Base-by-base conservation (phyloP, 1,140 invertebrate genomes). In the Conus ventricosus region DNA sequence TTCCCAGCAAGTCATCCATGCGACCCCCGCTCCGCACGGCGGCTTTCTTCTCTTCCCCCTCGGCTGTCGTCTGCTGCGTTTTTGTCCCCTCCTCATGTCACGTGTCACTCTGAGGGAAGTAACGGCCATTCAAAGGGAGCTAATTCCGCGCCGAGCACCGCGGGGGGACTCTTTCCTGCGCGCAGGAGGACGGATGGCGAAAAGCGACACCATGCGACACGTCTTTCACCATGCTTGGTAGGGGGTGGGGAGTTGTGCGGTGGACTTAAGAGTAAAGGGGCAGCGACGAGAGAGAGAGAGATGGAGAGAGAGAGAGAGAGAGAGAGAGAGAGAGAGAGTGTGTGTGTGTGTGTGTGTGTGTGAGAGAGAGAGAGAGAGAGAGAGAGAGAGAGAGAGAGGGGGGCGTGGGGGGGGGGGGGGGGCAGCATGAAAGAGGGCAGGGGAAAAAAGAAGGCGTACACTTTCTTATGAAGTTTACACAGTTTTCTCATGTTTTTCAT, bases 111-210 rank as follows among this genome's bases (percentile, higher is more conserved):
- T 25, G 20, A 75, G 27, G 84, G 84, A 75, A 53, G 84, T 17
- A 85, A 85, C 25, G n/a, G 27, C 51, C 53, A 85, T 53, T 85
- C 80, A 81, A 85, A 7, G 39, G 84, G 39, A 39, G 63, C 84
- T 85, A 85, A 85, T 85, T 85, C 84, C 27, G 84, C 84, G 23
- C 63, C 53, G 27, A 23, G 63, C 84, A 51, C 84, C 25, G 17
- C 84, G 39, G 60, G 84, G 39, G 53, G 60, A 54, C 84, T 71
- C 71, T 85, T 85, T 85, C 84, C 84, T 85, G 71, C 39, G 63
- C 84, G 60, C 20, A 55, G 63, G 13, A n/a, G 71, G 63, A 51
- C 39, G 84, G 53, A 20, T 27, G 25, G 83, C 20, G 83, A 23
- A 67, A 54, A 75, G 84, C 57, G 63, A 51, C 84, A 51, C 84